Evolutionary conservation across 2,113 vertebrate genomes (phyloP), one percentile per base, ranked within the genome.

Genomic region (Nanorana parkeri): DNA sequence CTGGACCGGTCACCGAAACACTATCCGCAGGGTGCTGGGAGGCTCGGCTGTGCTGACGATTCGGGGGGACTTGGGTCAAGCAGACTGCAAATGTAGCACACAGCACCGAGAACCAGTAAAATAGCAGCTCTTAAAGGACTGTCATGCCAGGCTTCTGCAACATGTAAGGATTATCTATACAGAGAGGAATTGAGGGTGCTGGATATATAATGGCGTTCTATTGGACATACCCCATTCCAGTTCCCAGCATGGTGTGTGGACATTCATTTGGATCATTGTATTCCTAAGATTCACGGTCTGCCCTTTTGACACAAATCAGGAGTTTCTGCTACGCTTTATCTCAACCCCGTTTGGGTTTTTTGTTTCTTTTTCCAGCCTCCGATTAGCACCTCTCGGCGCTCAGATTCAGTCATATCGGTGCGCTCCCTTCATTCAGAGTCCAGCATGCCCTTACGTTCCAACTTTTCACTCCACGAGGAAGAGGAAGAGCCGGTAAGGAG

Each of bases 361-460:
- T n/a, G n/a, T n/a, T 68, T 68, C 52, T 72, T 47, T 73, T 67
- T 74, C 68, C 89, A 98, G 97, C 97, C 95, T 56, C 97, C 96
- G 0, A 97, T 99, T 76, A 95, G 93, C 82, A 97, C 95, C 5
- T 96, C 97, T 0, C 95, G 97, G 32, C 95, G 96, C 85, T 99
- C 97, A 0, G 97, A 99, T 89, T 99, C 98, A 0, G 96, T 97
- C 69, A 98, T 99, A 91, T 99, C 98, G 0, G 89, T 99, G 61
- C 96, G 97, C 51, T 99, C 98, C 0, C 87, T 99, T 83, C 98
- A 98, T 86, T 99, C 98, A 0, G 98, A 99, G 91, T 99, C 98
- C 92, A 99, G 95, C 93, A 98, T 99, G 96, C 98, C 98, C 73
- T 85, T 99, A 86, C 97, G 98, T 85, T 99, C 98, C 56, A 98